These are phyloP conservation scores for Prorops nasuta DNA, from an alignment of 1,140 invertebrate genomes.

Conservation along the genomic window DNA sequence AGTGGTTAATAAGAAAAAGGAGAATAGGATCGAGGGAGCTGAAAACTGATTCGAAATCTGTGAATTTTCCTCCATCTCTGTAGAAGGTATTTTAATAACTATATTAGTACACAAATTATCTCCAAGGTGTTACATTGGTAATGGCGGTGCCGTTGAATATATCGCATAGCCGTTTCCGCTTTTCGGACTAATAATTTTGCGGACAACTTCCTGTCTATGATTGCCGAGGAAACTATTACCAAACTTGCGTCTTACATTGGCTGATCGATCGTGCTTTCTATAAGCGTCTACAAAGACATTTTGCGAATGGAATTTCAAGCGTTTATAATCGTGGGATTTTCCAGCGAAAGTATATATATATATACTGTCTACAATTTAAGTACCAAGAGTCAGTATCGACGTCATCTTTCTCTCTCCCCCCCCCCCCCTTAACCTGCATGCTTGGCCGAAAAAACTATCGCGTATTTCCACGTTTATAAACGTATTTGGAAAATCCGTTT, in stretches of 20 bases:
- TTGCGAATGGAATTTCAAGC: slow-evolving; percentile 1
- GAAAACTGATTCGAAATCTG: not conserved
- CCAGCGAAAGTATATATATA: not conserved
- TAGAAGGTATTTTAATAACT: not conserved
- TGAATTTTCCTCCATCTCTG: not conserved
- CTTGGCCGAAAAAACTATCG: not conserved
- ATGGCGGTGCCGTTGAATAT: not conserved
- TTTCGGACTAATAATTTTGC: slow-evolving; percentile 39
- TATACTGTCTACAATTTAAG: slow-evolving; percentile 6
- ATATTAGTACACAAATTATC: not conserved
- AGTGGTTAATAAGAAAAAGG: not conserved
- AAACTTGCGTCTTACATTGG: slow-evolving; percentile 18
- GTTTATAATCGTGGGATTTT: not conserved
- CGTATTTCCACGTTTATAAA: not conserved
- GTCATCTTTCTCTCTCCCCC: not conserved
- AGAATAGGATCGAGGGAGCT: not conserved
- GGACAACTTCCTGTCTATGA: slow-evolving; percentile 41
- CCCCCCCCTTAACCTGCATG: not conserved
- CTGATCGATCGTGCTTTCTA: not conserved
- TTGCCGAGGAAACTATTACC: slow-evolving; percentile 38
- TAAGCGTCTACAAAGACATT: not conserved
- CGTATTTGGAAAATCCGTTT: no score
- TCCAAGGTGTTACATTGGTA: not conserved
- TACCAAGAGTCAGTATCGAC: slow-evolving; percentile 8
- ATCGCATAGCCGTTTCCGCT: slow-evolving; percentile 26